These are phyloP conservation scores for Aphelocoma coerulescens DNA, from an alignment of 2,113 vertebrate genomes.

Conservation along the genomic window DNA sequence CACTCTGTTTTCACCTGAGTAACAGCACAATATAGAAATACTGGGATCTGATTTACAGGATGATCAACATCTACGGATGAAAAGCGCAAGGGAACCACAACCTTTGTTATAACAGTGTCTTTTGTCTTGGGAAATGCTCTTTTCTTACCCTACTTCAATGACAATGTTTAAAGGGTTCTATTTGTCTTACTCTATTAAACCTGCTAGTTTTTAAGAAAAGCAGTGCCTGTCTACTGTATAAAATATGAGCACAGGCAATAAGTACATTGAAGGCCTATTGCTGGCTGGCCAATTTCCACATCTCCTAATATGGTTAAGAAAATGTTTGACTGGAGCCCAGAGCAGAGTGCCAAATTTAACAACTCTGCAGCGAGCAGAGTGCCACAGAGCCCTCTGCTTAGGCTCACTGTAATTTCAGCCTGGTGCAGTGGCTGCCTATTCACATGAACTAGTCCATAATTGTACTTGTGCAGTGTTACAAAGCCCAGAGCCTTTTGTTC, in stretches of 20 bases:
- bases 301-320: slow-evolving; percentile 91
- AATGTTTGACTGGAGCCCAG: slow-evolving; percentile 57
- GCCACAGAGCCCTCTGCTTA: slow-evolving; percentile 65
- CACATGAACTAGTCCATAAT: neutral
- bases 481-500: slow-evolving; percentile 11
- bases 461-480: neutral
- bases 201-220: neutral
- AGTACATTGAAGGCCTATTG: slow-evolving; percentile 55
- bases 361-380: slow-evolving; percentile 50
- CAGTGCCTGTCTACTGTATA: neutral
- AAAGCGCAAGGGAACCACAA: neutral
- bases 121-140: neutral
- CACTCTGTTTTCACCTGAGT: neutral
- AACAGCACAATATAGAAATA: neutral
- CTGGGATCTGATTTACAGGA: neutral
- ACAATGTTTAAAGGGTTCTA: neutral
- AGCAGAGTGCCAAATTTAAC: slow-evolving; percentile 68
- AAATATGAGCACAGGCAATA: slow-evolving; percentile 55
- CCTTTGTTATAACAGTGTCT: neutral
- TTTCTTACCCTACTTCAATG: neutral
- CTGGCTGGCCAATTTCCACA: slow-evolving; percentile 69
- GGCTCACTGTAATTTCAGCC: neutral
- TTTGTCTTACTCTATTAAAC: neutral
- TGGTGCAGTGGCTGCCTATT: neutral
- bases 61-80: neutral